Evolutionary conservation across 2,113 vertebrate species (phyloP).

Genomic region (Rhagologus leucostigma): DNA sequence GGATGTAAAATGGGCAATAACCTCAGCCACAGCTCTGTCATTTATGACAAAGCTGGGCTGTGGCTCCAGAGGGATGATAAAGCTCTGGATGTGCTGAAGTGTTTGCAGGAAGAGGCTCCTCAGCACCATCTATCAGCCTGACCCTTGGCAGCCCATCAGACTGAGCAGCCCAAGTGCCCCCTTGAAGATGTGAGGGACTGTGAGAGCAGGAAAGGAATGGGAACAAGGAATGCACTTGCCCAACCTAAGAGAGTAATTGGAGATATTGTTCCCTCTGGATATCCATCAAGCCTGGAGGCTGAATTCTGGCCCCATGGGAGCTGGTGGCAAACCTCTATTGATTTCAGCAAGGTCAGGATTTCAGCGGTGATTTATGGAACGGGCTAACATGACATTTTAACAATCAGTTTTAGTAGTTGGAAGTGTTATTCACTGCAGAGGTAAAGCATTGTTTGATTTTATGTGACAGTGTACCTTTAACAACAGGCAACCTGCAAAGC

Average conservation of each 20-base stretch:
- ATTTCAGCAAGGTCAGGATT: constrained; percentile 52
- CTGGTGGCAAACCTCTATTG: constrained; percentile 50
- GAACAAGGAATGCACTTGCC: constrained; percentile 37
- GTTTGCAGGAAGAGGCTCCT: constrained; percentile 37
- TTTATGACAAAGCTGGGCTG: background rate
- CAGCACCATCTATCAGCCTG: background rate
- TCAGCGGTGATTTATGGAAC: constrained; percentile 48
- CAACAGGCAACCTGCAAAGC: constrained; percentile 51
- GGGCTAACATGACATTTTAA: constrained; percentile 52
- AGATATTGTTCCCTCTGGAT: constrained; percentile 53
- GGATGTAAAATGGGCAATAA: constrained; percentile 1
- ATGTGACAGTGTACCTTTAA: constrained; percentile 62
- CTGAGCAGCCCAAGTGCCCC: constrained; percentile 12
- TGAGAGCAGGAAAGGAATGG: constrained; percentile 5
- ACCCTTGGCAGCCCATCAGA: background rate
- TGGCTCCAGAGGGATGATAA: constrained; percentile 46
- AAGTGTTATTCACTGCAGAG: constrained; percentile 62
- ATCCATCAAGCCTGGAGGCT: constrained; percentile 54
- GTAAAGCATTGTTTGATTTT: constrained; percentile 62
- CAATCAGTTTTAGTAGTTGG: constrained; percentile 55
- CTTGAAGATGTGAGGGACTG: constrained; percentile 20
- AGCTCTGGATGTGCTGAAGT: constrained; percentile 37
- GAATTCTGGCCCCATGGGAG: constrained; percentile 44
- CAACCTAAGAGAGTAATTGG: constrained; percentile 46
- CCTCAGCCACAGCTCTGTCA: constrained; percentile 21